Conservation (phyloP, 2,888 invertebrate genomes). For the Homarus gammarus region DNA sequence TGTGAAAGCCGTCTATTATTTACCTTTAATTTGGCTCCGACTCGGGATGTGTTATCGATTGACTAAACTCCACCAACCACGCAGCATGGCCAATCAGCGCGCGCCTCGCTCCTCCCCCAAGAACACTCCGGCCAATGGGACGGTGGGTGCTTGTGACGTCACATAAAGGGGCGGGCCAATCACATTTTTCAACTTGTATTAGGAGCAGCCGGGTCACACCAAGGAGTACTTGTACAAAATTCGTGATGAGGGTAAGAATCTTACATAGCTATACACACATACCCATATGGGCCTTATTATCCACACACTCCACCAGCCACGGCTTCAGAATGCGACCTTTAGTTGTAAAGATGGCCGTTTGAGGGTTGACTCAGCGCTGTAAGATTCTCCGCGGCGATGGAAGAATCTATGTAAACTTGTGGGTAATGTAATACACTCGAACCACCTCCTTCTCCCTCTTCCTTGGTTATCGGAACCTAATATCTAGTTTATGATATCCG, state of each 20-base stretch:
- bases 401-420: neutral
- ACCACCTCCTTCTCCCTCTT: neutral
- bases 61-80: constrained; percentile 65
- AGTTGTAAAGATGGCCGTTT: constrained; percentile 8
- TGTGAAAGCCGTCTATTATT: constrained; percentile 76
- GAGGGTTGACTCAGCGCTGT: neutral
- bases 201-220: constrained; percentile 40
- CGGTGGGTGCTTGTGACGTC: constrained; percentile 50
- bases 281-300: constrained; percentile 21
- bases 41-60: constrained; percentile 76
- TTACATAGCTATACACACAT: constrained; percentile 57
- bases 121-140: constrained; percentile 61
- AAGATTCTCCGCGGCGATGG: neutral
- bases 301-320: neutral
- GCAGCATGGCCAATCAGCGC: constrained; percentile 67
- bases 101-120: constrained; percentile 50
- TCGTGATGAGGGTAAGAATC: constrained; percentile 57
- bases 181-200: constrained; percentile 66
- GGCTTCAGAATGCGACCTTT: neutral
- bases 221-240: constrained; percentile 65
- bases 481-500: constrained; percentile 1
- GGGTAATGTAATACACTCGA: neutral
- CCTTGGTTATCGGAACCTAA: neutral
- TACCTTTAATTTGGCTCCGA: constrained; percentile 76
- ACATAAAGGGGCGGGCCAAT: constrained; percentile 61